Evolutionary conservation across 2,113 vertebrate genomes (phyloP).

Genomic region (cat (Felis catus)): F.catus_Fca126_mat1.0 CM031419.1:168231001-168231500

Average conservation of each 20-base stretch:
- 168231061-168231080: background rate
- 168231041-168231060: background rate
- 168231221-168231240: background rate
- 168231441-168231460: background rate
- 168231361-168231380: background rate
- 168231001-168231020: background rate
- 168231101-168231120: background rate
- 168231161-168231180: background rate
- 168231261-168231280: background rate
- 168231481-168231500: background rate
- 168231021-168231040: background rate
- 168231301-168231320: background rate
- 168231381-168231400: background rate
- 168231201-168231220: background rate
- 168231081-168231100: background rate
- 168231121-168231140: background rate
- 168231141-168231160: background rate
- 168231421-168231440: background rate
- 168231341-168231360: background rate
- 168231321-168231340: background rate
- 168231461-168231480: background rate
- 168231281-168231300: background rate
- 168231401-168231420: background rate
- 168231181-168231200: background rate
- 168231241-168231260: background rate